Conservation (phyloP, 1,140 invertebrate species). For the Gonioctena quinquepunctata region DNA sequence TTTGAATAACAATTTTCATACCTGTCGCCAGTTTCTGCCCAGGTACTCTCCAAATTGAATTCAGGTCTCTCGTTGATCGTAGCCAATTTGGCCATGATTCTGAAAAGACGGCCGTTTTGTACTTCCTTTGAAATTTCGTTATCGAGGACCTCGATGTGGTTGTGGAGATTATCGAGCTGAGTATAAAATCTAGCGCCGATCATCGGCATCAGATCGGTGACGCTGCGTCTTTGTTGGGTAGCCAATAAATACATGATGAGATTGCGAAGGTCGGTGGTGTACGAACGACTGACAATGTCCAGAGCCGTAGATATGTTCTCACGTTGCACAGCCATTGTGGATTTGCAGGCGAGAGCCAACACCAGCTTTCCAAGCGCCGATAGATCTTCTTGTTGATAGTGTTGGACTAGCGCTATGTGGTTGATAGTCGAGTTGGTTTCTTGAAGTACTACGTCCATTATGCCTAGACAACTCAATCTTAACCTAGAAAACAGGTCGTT, state of each 20-base stretch:
- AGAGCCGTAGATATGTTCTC: conserved; percentile 85
- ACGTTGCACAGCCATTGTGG: conserved; percentile 79
- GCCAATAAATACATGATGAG: conserved; percentile 89
- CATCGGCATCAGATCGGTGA: conserved; percentile 99
- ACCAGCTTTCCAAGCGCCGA: conserved; percentile 89
- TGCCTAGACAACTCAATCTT: conserved; percentile 79
- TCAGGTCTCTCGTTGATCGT: conserved; percentile 93
- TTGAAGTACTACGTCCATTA: conserved; percentile 84
- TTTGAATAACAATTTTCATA: too few relatives aligned
- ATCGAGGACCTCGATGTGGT: conserved; percentile 85
- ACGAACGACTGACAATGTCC: conserved; percentile 86
- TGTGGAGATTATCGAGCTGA: conserved; percentile 88
- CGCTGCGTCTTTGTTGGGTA: conserved; percentile 71
- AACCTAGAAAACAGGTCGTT: conserved; percentile 58
- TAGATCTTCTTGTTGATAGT: conserved; percentile 92
- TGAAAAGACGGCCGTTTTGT: conserved; percentile 91
- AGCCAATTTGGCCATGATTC: conserved; percentile 87
- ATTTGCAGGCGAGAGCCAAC: conserved; percentile 88
- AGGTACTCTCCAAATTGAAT: conserved; percentile 88
- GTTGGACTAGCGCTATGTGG: conserved; percentile 70
- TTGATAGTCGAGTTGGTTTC: conserved; percentile 64
- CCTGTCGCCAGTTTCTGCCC: conserved; percentile 90
- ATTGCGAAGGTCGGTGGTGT: conserved; percentile 91
- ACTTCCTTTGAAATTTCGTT: conserved; percentile 91
- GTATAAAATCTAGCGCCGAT: conserved; percentile 95